Evolutionary conservation across 2,113 vertebrate genomes (phyloP).

Genomic region (Istiophorus platypterus): DNA sequence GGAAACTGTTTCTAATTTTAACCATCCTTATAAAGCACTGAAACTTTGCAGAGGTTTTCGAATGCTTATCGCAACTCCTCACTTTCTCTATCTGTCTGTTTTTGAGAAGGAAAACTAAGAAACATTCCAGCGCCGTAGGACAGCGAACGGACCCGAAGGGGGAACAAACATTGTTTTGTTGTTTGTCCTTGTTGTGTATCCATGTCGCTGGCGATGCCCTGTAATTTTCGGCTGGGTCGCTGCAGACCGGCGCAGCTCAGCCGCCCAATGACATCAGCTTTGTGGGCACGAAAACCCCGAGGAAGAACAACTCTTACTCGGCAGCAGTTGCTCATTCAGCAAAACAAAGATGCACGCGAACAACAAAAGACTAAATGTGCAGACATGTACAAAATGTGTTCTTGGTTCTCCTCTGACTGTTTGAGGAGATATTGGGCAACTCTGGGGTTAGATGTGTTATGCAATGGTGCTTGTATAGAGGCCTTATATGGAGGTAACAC

Average conservation of each 20-base stretch:
- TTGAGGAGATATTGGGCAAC: constrained; percentile 49
- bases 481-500: constrained; percentile 56
- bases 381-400: constrained; percentile 9
- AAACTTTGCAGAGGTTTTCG: no score
- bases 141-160: not conserved
- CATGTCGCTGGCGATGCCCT: constrained; percentile 47
- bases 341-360: constrained; percentile 25
- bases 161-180: constrained; percentile 42
- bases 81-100: not conserved
- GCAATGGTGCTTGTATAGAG: constrained; percentile 7
- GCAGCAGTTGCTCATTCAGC: constrained; percentile 16
- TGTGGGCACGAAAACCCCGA: constrained; percentile 25
- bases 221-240: constrained; percentile 60
- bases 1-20: not conserved
- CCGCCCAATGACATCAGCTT: constrained; percentile 53
- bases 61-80: not conserved
- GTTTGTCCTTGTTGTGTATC: constrained; percentile 49
- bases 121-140: not conserved
- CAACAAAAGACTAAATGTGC: not conserved
- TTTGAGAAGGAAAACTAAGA: not conserved
- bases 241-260: constrained; percentile 34
- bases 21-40: not conserved
- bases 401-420: constrained; percentile 2
- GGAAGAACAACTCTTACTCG: constrained; percentile 36
- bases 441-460: constrained; percentile 33